Evolutionary conservation across 1,140 invertebrate genomes (phyloP), one percentile per base, ranked within the genome.

Genomic region (Dolichoris vasculosae): DNA sequence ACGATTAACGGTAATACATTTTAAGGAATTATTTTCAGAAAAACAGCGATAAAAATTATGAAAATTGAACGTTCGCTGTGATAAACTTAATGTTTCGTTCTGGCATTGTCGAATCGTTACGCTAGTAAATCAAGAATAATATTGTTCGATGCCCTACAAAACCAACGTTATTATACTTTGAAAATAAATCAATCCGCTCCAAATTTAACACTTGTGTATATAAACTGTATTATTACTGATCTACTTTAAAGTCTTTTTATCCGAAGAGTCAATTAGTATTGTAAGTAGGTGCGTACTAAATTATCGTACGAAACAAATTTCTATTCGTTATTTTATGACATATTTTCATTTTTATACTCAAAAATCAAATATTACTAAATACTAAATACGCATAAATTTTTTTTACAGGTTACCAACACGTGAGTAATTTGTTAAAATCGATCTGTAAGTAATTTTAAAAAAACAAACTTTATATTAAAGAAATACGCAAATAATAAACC

Each of bases 401-500:
- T 81, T 4, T 81, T 81, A 15, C 63, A 81, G 79, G n/a, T 46
- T 63, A 69, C 79, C 79, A 81, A 48, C 59, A 81, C 63, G 79
- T 81, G 63, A 69, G 64, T 81, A 30, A 0, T 8, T 15, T 2
- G 13, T 78, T 59, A 23, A 7, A 8, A 38, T 20, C 9, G 30
- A 48, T 23, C 8, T 17, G 43, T 81, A 48, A 81, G 63, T 69
- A 32, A 43, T 40, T 43, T 1, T 23, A 32, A 3, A 3, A 8
- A 46, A 69, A 32, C 6, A 69, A 32, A 38, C 20, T 38, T 30
- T 69, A n/a, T n/a, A 13, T 4, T 69, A 23, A 20, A 20, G 13
- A 32, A 0, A 26, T 40, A 8, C 2, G 11, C 26, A 26, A 38
- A 35, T 71, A 13, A 38, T n/a, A n/a, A 32, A 43, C 38, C 69